Evolutionary conservation across 2,797 vertebrate genomes (phyloP), one percentile per base, ranked within the genome.

Genomic region (Hephaestus fuliginosus): DNA sequence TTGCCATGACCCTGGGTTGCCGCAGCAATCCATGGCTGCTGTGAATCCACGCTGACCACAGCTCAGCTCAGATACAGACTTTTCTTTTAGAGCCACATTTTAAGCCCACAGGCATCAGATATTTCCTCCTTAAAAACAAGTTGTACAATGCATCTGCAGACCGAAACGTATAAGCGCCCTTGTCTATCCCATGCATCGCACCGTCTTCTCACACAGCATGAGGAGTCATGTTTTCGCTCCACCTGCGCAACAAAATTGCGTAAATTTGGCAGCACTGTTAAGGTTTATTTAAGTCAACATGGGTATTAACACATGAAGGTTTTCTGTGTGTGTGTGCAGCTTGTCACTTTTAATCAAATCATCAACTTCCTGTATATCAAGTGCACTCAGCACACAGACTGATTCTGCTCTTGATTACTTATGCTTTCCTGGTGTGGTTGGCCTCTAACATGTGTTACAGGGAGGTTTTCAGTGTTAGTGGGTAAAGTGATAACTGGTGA

Each of bases 331-430:
- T 28, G 48, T 39, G 20, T 18, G 25, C 48, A 44, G n/a, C 61
- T 65, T 68, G 41, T 70, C 57, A 56, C 30, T 49, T 56, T 75
- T 52, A 33, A 74, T 83, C 22, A 28, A 48, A 18, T n/a, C 58
- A 56, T 62, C 33, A 22, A 41, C n/a, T 44, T 64, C n/a, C 36
- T 56, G 36, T 48, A 28, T 46, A 56, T 62, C 43, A 39, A 66
- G 20, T 49, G 52, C 39, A 18, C 36, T 61, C 49, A 30, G 72
- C 85, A 78, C 62, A 62, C 14, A 22, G 10, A 61, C 46, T 61
- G 71, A 75, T 55, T 41, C 15, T 55, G 63, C 61, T 70, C 7
- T 14, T 78, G 57, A 77, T 86, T 74, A 57, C 39, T 73, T 63
- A 36, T 30, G 57, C 53, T 46, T 4, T n/a, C 12, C n/a, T 41